These are phyloP conservation scores for Aurelia aurita DNA, from an alignment of 30 jellyfish, hydroid and myxozoan species.

Conservation along the genomic window DNA sequence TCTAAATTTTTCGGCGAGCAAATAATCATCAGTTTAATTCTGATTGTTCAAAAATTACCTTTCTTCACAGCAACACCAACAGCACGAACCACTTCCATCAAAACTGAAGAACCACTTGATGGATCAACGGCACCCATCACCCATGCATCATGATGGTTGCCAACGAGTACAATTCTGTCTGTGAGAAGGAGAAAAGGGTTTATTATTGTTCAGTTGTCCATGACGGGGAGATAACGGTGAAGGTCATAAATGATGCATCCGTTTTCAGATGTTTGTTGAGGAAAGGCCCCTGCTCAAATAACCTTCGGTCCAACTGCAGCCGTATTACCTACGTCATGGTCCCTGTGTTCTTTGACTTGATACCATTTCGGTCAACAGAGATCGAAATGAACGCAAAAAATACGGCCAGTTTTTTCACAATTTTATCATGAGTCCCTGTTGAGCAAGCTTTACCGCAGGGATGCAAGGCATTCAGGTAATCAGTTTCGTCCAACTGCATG, in stretches of 20 bases:
- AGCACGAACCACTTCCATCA: constrained; percentile 74
- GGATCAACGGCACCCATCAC: constrained; percentile 94
- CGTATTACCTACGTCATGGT: no score
- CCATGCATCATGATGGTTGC: constrained; percentile 93
- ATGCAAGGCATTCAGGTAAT: no score
- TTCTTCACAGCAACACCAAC: constrained; percentile 68
- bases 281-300: no score
- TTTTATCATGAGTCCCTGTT: no score
- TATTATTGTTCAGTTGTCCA: background rate
- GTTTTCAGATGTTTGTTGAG: no score
- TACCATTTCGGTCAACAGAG: no score
- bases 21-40: background rate
- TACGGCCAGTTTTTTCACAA: no score
- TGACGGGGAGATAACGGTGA: background rate
- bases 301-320: no score
- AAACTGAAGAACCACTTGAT: constrained; percentile 75
- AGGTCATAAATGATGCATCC: background rate
- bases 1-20: background rate
- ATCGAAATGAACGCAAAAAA: no score
- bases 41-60: constrained; percentile 30
- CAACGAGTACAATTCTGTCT: constrained; percentile 81
- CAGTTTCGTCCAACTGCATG: no score
- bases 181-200: background rate
- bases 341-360: no score
- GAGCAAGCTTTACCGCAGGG: no score